phyloP scores from a whole-genome alignment of 2,113 vertebrate genomes.

The Ciconia boyciana region DNA sequence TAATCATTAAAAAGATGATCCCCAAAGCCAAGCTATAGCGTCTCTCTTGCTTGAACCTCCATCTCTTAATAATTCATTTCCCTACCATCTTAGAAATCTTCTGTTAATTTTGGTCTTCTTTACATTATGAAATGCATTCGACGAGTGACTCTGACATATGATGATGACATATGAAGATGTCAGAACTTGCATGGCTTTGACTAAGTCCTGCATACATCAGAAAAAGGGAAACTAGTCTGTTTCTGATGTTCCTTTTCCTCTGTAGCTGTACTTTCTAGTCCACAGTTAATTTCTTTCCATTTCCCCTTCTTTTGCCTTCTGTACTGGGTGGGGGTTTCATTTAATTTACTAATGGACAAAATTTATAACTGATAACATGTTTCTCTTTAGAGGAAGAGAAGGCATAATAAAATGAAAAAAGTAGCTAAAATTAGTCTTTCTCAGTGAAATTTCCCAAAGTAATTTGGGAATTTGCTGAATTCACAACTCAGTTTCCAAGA shows the following conservation, averaged over 20 bases:
- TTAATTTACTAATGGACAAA: background rate
- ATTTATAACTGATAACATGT: background rate
- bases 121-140: background rate
- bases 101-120: background rate
- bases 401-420: background rate
- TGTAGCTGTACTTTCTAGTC: background rate
- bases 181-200: background rate
- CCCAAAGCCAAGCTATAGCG: background rate
- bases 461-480: no score
- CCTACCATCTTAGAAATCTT: background rate
- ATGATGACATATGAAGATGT: background rate
- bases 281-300: background rate
- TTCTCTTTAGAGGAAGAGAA: background rate
- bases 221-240: fast-evolving
- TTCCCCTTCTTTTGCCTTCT: background rate
- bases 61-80: background rate
- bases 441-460: background rate
- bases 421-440: background rate
- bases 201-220: background rate
- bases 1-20: background rate
- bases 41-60: background rate
- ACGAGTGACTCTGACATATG: background rate
- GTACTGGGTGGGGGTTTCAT: background rate
- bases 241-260: background rate
- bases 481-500: background rate